Base-by-base conservation (phyloP, 2,797 vertebrate species). In the Australoheros facetus region DNA sequence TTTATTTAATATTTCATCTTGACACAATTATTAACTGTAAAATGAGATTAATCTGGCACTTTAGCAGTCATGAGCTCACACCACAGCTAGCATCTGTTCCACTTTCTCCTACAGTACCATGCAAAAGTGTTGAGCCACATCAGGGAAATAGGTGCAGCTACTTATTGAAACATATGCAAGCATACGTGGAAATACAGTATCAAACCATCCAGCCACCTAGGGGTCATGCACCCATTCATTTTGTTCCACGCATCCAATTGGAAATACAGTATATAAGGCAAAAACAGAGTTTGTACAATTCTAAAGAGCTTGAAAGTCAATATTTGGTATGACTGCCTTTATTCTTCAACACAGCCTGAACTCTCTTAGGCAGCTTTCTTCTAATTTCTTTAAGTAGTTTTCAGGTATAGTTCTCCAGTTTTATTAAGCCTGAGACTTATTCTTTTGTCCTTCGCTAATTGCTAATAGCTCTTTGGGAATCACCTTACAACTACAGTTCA, bases 1-100 rank as follows among this genome's bases (percentile, higher is more conserved):
- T 54, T 73, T 32, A 14, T 37, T 71, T 82, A 84, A 75, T 54
- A 14, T 71, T 74, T 74, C 64, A 69, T 30, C 64, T 28, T 30
- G 16, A 69, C 48, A 51, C 1, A 51, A 51, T 0, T n/a, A 51
- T 17, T 28, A 51, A 19, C 23, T 51, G 30, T 51, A 51, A 51
- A 69, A 69, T 69, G 17, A 30, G 45, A 51, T 30, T 69, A 30
- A 45, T 69, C 48, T 1, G 19, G 45, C 42, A 45, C 42, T 45
- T 45, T 45, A 13, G 13, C 45, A 82, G 54, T 54, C 14, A 16
- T 19, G 37, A 6, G 19, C 16, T 69, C 64, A 69, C 17, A 51
- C 42, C 42, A 69, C 42, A 28, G 64, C 42, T 30, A 30, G n/a
- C 39, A 21, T 48, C 58, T 39, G 13, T 39, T 82, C 62, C 37